Conservation (phyloP, 2,888 invertebrate genomes). For the Acholoe squamosa region DNA sequence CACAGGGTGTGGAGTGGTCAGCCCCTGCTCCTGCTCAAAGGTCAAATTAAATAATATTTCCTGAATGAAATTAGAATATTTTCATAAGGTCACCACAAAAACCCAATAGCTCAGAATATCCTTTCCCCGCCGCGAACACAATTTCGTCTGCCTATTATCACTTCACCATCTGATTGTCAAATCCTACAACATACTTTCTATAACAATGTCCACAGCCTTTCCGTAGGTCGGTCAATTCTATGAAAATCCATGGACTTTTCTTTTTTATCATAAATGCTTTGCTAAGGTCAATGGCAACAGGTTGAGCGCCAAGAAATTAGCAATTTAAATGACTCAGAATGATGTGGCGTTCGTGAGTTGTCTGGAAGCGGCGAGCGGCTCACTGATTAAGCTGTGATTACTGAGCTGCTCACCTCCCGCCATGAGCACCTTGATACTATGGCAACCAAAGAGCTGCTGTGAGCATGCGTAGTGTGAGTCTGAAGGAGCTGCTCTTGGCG, state of each 20-base stretch:
- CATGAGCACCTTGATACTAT: not conserved
- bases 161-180: no score
- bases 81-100: not conserved
- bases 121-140: not conserved
- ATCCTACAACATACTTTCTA: no score
- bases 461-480: not conserved
- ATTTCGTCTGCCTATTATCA: no score
- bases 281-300: not conserved
- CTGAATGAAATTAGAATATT: not conserved
- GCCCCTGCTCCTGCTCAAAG: not conserved
- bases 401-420: not conserved
- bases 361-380: not conserved
- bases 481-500: not conserved
- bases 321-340: not conserved
- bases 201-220: no score
- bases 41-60: not conserved
- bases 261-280: no score
- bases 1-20: not conserved
- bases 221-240: no score
- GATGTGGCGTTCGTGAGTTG: not conserved
- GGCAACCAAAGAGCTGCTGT: not conserved
- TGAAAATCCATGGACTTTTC: no score
- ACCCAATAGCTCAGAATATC: not conserved
- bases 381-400: slow-evolving; percentile 5
- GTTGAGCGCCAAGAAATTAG: not conserved